Evolutionary conservation across 2,888 invertebrate genomes (phyloP).

Genomic region (Euclidia mi): DNA sequence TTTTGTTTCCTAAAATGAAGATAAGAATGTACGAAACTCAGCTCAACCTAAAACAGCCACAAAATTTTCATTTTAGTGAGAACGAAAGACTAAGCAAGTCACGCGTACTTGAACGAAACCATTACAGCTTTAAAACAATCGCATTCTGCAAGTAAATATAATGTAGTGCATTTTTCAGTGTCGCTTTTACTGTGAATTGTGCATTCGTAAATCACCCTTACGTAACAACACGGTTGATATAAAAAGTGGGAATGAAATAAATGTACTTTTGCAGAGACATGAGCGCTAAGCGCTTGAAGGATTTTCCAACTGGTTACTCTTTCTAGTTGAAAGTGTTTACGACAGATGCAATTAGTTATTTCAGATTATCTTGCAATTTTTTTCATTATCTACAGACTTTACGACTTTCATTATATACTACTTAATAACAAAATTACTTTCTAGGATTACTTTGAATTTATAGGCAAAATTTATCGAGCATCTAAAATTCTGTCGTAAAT

Average conservation of each 20-base stretch:
- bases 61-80: constrained; percentile 49
- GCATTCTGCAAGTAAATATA: constrained; percentile 60
- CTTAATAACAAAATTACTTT: constrained; percentile 6
- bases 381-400: neutral
- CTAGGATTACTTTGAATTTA: constrained; percentile 5
- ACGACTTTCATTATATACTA: neutral
- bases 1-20: constrained; percentile 48
- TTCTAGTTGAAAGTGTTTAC: constrained; percentile 34
- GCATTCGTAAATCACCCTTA: constrained; percentile 71
- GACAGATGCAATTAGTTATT: constrained; percentile 48
- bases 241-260: constrained; percentile 67
- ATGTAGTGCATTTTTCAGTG: constrained; percentile 67
- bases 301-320: constrained; percentile 49
- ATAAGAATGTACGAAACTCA: constrained; percentile 36
- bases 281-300: constrained; percentile 49
- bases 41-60: constrained; percentile 34
- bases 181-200: constrained; percentile 69
- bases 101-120: constrained; percentile 23
- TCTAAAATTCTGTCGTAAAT: constrained; percentile 6
- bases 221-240: constrained; percentile 62
- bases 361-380: constrained; percentile 16
- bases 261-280: constrained; percentile 51
- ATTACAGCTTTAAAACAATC: constrained; percentile 55
- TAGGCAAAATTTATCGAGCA: neutral
- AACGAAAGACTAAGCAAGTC: constrained; percentile 16